Conservation (phyloP, 2,888 invertebrate genomes). For the Eristalinus aeneus region DNA sequence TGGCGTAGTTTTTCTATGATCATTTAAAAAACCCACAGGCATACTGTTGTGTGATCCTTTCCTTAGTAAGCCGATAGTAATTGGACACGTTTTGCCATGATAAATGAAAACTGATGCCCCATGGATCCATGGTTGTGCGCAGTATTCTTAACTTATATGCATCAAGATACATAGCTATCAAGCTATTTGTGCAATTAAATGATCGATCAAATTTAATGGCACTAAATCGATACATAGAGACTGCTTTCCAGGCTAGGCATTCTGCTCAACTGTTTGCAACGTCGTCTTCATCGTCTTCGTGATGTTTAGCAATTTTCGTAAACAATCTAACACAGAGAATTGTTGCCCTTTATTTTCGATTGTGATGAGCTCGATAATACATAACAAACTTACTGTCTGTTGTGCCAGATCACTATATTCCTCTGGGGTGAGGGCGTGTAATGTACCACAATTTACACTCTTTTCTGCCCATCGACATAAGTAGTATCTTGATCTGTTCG, state of each 20-base stretch:
- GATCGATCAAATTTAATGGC: conserved; percentile 71
- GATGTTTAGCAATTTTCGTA: conserved; percentile 37
- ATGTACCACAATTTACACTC: conserved; percentile 46
- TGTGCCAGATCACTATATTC: conserved; percentile 60
- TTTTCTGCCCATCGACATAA: conserved; percentile 58
- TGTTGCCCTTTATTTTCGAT: conserved; percentile 36
- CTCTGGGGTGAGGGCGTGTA: conserved; percentile 65
- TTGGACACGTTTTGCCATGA: conserved; percentile 53
- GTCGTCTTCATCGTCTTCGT: conserved; percentile 8
- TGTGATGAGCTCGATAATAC: conserved; percentile 48
- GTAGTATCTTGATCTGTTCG: conserved; percentile 40
- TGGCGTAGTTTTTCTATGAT: conserved; percentile 44
- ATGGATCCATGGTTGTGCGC: conserved; percentile 27
- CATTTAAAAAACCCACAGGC: conserved; percentile 55
- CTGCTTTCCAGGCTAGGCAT: background rate
- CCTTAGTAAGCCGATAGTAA: conserved; percentile 3
- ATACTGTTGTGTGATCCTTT: conserved; percentile 20
- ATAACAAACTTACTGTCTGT: conserved; percentile 39
- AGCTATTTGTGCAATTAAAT: conserved; percentile 68
- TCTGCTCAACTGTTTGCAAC: background rate
- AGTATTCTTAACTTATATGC: conserved; percentile 10
- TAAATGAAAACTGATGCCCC: conserved; percentile 55
- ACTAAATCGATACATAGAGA: conserved; percentile 37
- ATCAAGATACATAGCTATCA: conserved; percentile 52
- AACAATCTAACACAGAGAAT: conserved; percentile 18